phyloP scores from a whole-genome alignment of 2,113 vertebrate species.

The Podarcis cretensis region DNA sequence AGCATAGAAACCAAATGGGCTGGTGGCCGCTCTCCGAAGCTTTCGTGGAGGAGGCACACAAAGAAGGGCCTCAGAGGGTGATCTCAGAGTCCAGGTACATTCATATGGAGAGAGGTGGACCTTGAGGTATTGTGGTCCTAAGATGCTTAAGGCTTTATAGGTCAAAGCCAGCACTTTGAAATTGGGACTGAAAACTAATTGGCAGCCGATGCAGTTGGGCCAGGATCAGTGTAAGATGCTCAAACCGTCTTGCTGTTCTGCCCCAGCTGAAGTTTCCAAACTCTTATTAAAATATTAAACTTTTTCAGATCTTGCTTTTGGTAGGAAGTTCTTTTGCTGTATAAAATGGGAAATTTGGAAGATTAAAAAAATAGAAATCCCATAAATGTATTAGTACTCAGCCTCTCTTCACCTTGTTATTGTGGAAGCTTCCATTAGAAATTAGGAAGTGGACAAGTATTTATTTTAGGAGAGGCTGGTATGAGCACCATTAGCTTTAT shows the following conservation, averaged over 20 bases:
- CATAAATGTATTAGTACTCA: background rate
- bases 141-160: no score
- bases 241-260: no score
- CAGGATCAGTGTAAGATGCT: no score
- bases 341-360: background rate
- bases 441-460: constrained; percentile 54
- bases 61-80: no score
- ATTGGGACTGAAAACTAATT: no score
- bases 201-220: no score
- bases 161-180: no score
- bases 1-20: background rate
- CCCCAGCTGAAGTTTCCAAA: background rate
- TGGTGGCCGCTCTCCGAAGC: no score
- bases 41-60: background rate
- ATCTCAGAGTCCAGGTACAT: no score
- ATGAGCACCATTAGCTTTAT: constrained; percentile 38
- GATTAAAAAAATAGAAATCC: background rate
- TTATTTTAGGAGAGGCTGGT: constrained; percentile 42
- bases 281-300: background rate
- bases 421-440: constrained; percentile 18
- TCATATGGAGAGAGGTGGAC: no score
- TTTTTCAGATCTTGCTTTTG: background rate
- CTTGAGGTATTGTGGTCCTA: no score
- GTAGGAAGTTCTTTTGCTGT: background rate
- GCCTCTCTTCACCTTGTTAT: background rate